A percentile compares a stretch with the other conserved stretches of the same genome.
phyloP scores from a whole-genome alignment of 2,888 invertebrate genomes.

The Theristus sp. region DNA sequence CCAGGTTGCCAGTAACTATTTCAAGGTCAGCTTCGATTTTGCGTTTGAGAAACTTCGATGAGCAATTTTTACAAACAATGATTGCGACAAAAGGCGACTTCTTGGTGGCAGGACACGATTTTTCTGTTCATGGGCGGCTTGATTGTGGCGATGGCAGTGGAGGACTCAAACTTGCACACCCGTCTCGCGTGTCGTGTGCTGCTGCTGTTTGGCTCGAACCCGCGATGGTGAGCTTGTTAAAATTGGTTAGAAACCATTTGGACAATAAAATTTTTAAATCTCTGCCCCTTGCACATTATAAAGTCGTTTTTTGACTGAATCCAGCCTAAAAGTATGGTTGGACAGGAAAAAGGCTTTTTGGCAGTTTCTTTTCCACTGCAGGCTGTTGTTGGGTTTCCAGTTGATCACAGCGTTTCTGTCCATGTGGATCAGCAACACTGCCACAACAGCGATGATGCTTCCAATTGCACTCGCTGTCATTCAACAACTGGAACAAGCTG shows the following conservation, averaged over 20 bases:
- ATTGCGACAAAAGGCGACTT: no score
- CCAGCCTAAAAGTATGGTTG: no score
- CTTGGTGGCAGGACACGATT: slow-evolving; percentile 21
- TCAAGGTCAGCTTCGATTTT: no score
- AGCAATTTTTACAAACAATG: no score
- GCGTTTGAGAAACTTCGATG: no score
- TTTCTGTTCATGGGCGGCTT: slow-evolving; percentile 34
- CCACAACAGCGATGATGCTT: slow-evolving; percentile 63
- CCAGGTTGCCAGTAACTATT: slow-evolving; percentile 9
- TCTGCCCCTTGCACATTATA: no score
- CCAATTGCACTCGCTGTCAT: slow-evolving; percentile 71
- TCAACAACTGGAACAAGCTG: no score
- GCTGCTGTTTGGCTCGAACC: slow-evolving; percentile 29
- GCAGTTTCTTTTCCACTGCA: no score
- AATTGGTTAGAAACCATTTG: no score
- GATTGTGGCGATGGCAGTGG: slow-evolving; percentile 33
- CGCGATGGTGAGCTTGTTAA: slow-evolving; percentile 13
- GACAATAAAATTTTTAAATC: no score
- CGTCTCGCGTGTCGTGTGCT: slow-evolving; percentile 31
- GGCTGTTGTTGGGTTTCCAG: not conserved
- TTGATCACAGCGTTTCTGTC: not conserved
- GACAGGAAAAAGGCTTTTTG: no score
- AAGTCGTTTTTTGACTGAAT: no score
- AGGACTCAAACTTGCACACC: slow-evolving; percentile 32
- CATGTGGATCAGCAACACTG: slow-evolving; percentile 28